These are phyloP conservation scores for Drymonia ruficornis DNA, from an alignment of 2,888 invertebrate genomes.

Conservation along the genomic window DNA sequence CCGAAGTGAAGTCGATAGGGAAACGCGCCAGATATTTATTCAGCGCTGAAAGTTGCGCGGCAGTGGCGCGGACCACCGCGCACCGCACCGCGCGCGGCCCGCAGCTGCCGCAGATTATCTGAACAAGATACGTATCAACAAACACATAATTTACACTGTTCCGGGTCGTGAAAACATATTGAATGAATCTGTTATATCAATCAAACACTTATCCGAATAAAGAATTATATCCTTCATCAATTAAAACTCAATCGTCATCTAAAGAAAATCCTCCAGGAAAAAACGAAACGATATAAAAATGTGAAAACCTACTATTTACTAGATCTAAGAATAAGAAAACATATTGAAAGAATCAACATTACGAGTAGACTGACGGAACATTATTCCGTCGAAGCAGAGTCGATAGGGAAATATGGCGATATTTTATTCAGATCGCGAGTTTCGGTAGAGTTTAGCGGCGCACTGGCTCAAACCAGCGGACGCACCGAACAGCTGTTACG, in stretches of 20 bases:
- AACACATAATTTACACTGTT: background rate
- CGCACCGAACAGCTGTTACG: background rate
- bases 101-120: constrained; percentile 14
- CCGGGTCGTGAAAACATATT: background rate
- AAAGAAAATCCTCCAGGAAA: no score
- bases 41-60: constrained; percentile 5
- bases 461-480: constrained; percentile 3
- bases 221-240: no score
- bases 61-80: constrained; percentile 1
- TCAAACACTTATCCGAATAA: no score
- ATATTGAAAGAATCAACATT: no score
- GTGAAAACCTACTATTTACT: no score
- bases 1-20: constrained; percentile 7
- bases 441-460: background rate
- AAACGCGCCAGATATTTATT: constrained; percentile 14
- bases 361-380: background rate
- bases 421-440: constrained; percentile 7
- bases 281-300: no score
- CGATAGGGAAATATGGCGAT: constrained; percentile 1
- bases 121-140: constrained; percentile 7
- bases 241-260: no score
- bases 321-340: no score
- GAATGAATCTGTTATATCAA: no score
- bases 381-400: background rate
- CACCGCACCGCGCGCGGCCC: constrained; percentile 1